Evolutionary conservation across 2,113 vertebrate species (phyloP), one percentile per base, ranked within the genome.

Genomic region (Ibidorhyncha struthersii): DNA sequence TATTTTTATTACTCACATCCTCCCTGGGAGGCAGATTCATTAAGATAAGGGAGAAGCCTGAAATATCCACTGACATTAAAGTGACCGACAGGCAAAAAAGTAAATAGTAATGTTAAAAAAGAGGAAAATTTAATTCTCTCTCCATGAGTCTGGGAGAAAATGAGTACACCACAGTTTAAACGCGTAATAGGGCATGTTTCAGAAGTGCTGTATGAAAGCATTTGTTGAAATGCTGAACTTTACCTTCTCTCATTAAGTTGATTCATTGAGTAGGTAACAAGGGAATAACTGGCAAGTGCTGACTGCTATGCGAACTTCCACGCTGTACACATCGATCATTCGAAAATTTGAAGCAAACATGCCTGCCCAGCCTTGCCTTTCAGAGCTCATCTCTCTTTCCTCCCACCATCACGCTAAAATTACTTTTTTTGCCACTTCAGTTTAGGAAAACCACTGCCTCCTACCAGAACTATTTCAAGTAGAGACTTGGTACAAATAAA

Each of bases 201-300:
- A 89, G 85, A 84, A 96, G 76, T 81, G 86, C 58, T 14, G 0
- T 63, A 90, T 63, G 67, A 96, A 96, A 94, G 55, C 63, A 55
- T 97, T 97, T 88, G 92, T 95, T 94, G 91, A 94, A 95, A 97
- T 93, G 81, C 49, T 96, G 91, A 96, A 94, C 89, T 95, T 96
- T 72, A 26, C 74, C 79, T 96, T 89, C 90, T 88, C 89, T 97
- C 90, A 91, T 98, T 97, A 97, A 82, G 50, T 88, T 97, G 96
- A 97, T 97, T 96, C 95, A 97, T 88, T 77, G 86, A 94, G 85
- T 61, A 91, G 41, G 92, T 96, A 93, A 94, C 92, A 86, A 84
- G 82, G 77, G 85, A 94, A 94, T 93, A 93, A 91, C 91, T 93
- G 94, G 82, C 94, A 96, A 95, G 85, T 25, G 41, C 7, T n/a